Evolutionary conservation across 2,888 invertebrate species (phyloP).

Genomic region (Andrena trimmerana): DNA sequence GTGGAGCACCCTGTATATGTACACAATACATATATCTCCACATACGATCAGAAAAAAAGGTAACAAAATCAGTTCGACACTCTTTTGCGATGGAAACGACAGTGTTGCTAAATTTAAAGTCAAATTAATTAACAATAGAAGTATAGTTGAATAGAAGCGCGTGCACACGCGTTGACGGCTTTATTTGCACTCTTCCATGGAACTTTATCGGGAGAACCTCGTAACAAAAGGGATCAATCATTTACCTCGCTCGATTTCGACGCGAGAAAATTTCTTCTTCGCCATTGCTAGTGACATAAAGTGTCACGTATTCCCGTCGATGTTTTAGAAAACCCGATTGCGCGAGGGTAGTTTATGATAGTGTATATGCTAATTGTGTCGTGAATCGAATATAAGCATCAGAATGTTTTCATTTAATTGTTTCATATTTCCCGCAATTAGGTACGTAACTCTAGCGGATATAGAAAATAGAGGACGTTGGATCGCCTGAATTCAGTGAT

Average conservation of each 20-base stretch:
- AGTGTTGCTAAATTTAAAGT: conserved; percentile 34
- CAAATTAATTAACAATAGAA: conserved; percentile 51
- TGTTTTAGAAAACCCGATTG: conserved; percentile 19
- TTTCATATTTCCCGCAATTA: background rate
- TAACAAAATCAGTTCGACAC: background rate
- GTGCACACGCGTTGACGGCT: background rate
- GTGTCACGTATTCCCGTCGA: conserved; percentile 19
- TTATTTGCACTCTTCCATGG: conserved; percentile 41
- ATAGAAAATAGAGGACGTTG: background rate
- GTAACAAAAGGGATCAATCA: conserved; percentile 67
- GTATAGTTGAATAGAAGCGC: background rate
- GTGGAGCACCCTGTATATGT: too few species aligned
- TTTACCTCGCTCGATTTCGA: conserved; percentile 52
- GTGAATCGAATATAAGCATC: too few species aligned
- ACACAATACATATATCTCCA: background rate
- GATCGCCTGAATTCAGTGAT: background rate
- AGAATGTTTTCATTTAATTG: too few species aligned
- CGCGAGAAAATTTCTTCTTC: conserved; percentile 51
- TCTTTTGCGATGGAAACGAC: background rate
- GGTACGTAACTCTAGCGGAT: background rate
- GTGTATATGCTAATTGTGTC: too few species aligned
- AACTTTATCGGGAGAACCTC: conserved; percentile 38
- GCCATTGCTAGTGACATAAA: conserved; percentile 33
- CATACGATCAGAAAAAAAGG: background rate
- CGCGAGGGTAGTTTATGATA: background rate